Conservation (phyloP, 2,888 invertebrate genomes). For the Neelides folsomi region DNA sequence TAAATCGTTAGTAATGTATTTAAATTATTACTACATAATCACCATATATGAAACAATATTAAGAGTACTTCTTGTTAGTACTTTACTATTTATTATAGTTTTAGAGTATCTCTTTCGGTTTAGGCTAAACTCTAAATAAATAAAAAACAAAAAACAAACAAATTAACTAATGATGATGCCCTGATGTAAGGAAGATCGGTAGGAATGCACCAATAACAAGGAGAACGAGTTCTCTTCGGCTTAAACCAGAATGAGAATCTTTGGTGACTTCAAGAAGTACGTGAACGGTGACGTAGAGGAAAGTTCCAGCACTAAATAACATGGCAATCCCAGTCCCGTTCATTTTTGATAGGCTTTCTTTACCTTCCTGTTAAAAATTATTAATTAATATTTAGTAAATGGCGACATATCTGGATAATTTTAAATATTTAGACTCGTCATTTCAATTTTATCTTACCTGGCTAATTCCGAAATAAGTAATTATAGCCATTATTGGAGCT, state of each 20-base stretch:
- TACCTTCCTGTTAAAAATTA: slow-evolving; percentile 56
- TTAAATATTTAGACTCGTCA: not conserved
- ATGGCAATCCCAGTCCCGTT: slow-evolving; percentile 95
- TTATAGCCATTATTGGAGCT: slow-evolving; percentile 74
- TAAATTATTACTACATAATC: too few relatives aligned
- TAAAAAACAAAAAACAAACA: too few relatives aligned
- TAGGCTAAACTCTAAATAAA: too few relatives aligned
- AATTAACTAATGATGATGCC: slow-evolving; percentile 63
- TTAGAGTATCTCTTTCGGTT: too few relatives aligned
- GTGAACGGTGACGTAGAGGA: slow-evolving; percentile 96
- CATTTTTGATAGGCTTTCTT: slow-evolving; percentile 72
- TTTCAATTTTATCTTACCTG: slow-evolving; percentile 45
- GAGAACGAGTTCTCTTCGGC: slow-evolving; percentile 62
- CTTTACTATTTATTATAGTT: too few relatives aligned
- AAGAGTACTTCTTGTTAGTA: too few relatives aligned
- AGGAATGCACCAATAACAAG: slow-evolving; percentile 75
- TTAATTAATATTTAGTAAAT: not conserved
- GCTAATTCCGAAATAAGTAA: slow-evolving; percentile 88
- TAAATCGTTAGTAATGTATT: too few relatives aligned
- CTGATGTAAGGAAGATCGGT: slow-evolving; percentile 77
- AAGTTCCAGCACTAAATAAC: slow-evolving; percentile 97
- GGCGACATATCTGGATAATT: not conserved
- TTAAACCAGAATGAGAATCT: slow-evolving; percentile 44
- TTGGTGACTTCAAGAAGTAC: slow-evolving; percentile 83
- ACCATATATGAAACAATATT: too few relatives aligned